phyloP scores from a whole-genome alignment of 2,113 vertebrate genomes.

The Cisticola juncidis region DNA sequence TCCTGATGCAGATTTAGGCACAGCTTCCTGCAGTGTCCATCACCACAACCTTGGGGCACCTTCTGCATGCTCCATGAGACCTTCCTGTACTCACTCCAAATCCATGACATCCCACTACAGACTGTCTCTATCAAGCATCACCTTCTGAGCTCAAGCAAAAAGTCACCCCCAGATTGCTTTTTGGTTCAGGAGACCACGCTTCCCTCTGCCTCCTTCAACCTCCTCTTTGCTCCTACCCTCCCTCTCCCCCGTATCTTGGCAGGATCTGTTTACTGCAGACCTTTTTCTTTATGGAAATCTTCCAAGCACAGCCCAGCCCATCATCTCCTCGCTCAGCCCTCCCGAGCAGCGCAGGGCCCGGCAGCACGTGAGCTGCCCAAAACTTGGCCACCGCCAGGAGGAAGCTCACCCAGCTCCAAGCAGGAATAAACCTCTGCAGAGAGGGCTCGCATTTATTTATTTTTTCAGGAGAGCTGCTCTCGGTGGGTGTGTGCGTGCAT shows the following conservation, averaged over 20 bases:
- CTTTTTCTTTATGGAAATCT: not conserved
- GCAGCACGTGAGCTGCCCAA: not conserved
- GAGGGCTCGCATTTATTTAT: not conserved
- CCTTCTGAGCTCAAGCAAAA: not conserved
- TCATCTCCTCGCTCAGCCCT: not conserved
- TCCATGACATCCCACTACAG: not conserved
- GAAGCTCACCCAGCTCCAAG: not conserved
- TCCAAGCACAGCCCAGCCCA: not conserved
- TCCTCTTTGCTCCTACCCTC: not conserved
- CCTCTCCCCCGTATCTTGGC: fast-evolving
- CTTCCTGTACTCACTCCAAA: not conserved
- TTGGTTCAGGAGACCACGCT: fast-evolving
- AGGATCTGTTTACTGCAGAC: not conserved
- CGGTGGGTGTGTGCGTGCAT: not conserved
- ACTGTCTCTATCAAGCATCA: not conserved
- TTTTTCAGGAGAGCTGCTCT: not conserved
- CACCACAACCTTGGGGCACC: not conserved
- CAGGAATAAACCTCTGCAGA: not conserved
- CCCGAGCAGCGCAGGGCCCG: not conserved
- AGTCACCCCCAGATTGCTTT: not conserved
- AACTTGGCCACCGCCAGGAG: not conserved
- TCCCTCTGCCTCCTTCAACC: not conserved
- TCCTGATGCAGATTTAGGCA: not conserved
- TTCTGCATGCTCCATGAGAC: not conserved
- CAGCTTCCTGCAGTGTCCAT: not conserved